Base-by-base conservation (phyloP, 2,797 vertebrate genomes). In the Anas georgica region DNA sequence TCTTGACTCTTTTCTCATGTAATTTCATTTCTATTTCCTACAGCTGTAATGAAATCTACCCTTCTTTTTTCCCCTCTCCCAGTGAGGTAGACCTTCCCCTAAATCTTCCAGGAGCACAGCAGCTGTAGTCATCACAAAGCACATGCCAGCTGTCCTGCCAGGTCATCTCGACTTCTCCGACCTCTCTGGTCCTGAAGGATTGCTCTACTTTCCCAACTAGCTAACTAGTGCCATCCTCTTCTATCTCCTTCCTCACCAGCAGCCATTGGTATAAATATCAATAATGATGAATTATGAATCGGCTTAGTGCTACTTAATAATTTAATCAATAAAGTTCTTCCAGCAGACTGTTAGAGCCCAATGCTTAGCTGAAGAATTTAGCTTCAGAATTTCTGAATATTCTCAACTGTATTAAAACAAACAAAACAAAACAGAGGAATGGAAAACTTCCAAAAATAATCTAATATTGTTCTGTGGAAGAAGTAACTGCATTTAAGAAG, bases 221-320 rank as follows among this genome's bases (percentile, higher is more conserved):
- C 67, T 82, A 55, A 29, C 52, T 63, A 79, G 46, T 9, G 46
- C n/a, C 77, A 83, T 41, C 50, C 12, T 55, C 62, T 75, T 88
- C 55, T 54, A 66, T 17, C 33, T 52, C 39, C 67, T 60, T 92
- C 84, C 82, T 77, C 56, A 22, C 29, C 64, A 93, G 75, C 48
- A 85, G 33, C 43, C 76, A 50, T 55, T 35, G 58, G 14, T 69
- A 76, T 54, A 83, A 80, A 64, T 68, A 79, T 88, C 83, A 75
- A 59, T 86, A 88, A 82, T 43, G 39, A 70, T 91, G 63, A 94
- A 91, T 90, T 95, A 94, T 79, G 43, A 73, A 94, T 84, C 76
- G 33, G 13, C 6, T 82, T 90, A 81, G 66, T 73, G 63, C 55
- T 88, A 46, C 55, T 94, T 58, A 92, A 94, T 92, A 83, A 88